Conservation (phyloP, 2,113 vertebrate species). For the Clarias macrocephalus region DNA sequence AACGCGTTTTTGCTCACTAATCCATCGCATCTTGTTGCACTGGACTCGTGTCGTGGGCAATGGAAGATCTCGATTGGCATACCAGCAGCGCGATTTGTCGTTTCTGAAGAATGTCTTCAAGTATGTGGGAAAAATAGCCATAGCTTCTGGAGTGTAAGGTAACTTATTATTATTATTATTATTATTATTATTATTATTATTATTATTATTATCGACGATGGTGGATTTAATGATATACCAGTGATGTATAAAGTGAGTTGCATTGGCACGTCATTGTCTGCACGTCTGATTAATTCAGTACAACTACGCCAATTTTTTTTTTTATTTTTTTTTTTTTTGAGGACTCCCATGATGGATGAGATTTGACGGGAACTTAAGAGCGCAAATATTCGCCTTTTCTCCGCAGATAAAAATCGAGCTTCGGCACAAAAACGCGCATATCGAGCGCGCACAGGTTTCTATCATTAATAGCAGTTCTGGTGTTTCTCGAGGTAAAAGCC, state of each 20-base stretch:
- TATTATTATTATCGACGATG: background rate
- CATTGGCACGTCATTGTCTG: conserved; percentile 28
- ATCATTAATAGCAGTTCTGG: background rate
- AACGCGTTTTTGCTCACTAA: conserved; percentile 66
- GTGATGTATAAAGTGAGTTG: background rate
- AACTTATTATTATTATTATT: conserved; percentile 55
- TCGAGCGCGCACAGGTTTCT: background rate
- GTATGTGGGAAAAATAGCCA: conserved; percentile 93
- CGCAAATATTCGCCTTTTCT: conserved; percentile 63
- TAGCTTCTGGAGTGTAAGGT: conserved; percentile 98
- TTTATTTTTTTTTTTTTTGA: background rate
- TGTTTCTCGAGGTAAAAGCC: conserved; percentile 15
- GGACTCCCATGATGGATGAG: conserved; percentile 30
- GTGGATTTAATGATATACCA: background rate
- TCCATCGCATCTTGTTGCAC: conserved; percentile 82
- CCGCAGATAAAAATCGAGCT: conserved; percentile 71
- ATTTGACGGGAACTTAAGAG: conserved; percentile 79
- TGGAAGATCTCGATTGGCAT: conserved; percentile 86
- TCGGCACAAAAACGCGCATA: conserved; percentile 73
- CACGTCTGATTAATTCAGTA: conserved; percentile 34
- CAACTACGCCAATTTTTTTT: conserved; percentile 51
- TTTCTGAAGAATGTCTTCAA: conserved; percentile 84
- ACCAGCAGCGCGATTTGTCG: conserved; percentile 76
- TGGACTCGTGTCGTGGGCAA: conserved; percentile 83
- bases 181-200: conserved; percentile 18